phyloP scores from a whole-genome alignment of 2,113 vertebrate species.

The Rhinichthys klamathensis region DNA sequence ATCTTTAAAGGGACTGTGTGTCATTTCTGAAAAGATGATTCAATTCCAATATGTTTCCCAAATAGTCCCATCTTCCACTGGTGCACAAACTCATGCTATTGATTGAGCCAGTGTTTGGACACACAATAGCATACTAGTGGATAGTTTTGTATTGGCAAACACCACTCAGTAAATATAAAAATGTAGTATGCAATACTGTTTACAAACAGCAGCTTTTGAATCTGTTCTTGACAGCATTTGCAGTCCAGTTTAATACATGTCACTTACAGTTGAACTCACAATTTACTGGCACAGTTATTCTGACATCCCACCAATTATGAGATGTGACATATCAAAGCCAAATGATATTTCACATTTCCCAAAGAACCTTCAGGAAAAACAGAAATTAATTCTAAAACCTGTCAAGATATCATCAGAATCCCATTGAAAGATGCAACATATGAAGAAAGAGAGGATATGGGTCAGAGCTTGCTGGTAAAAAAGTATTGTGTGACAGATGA shows the following conservation, averaged over 20 bases:
- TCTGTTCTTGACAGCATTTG: not conserved
- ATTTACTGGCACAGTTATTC: not conserved
- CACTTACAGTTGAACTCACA: not conserved
- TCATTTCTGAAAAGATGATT: not conserved
- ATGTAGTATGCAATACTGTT: not conserved
- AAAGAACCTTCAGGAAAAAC: not conserved
- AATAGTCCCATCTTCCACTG: not conserved
- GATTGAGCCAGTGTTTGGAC: not conserved
- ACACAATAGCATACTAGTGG: not conserved
- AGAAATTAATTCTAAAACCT: not conserved
- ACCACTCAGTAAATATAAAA: not conserved
- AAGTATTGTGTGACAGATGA: slow-evolving; percentile 30
- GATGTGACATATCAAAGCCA: not conserved
- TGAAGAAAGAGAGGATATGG: slow-evolving; percentile 1
- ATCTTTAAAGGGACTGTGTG: not conserved
- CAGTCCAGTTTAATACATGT: not conserved
- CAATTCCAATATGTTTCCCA: not conserved
- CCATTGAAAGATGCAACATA: not conserved
- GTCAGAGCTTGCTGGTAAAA: slow-evolving; percentile 22
- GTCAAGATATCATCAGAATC: slow-evolving; percentile 9
- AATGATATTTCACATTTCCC: not conserved
- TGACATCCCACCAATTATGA: slow-evolving; percentile 7
- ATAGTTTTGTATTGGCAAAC: not conserved
- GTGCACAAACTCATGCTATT: not conserved
- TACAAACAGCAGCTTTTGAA: not conserved